A percentile compares a stretch with the other conserved stretches of the same genome.
Evolutionary conservation across 2,888 invertebrate species (phyloP).

Genomic region (Brachyopa scutellaris): DNA sequence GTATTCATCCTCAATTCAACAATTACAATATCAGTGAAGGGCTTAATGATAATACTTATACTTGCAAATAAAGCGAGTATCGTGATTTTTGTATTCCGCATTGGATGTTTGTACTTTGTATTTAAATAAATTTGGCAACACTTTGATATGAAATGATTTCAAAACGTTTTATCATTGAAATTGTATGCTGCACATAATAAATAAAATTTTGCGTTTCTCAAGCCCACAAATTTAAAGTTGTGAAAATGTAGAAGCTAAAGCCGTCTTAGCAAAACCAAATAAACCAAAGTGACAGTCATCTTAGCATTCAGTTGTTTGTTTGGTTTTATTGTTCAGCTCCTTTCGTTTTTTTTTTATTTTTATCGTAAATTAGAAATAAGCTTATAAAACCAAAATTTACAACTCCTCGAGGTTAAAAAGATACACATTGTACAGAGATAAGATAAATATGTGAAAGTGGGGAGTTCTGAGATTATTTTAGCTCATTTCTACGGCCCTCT

Average conservation of each 20-base stretch:
- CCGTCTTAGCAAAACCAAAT: background rate
- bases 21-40: too few relatives aligned
- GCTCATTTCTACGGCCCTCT: background rate
- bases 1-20: too few relatives aligned
- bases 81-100: too few relatives aligned
- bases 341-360: background rate
- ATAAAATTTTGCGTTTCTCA: too few relatives aligned
- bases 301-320: constrained; percentile 9
- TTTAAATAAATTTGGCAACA: too few relatives aligned
- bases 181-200: too few relatives aligned
- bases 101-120: too few relatives aligned
- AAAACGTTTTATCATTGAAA: too few relatives aligned
- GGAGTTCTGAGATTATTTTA: background rate
- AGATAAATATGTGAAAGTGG: constrained; percentile 24
- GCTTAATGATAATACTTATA: too few relatives aligned
- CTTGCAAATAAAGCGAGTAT: too few relatives aligned
- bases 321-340: background rate
- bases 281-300: constrained; percentile 11
- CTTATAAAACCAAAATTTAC: constrained; percentile 11
- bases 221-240: background rate
- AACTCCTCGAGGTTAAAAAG: background rate
- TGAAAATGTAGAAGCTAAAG: background rate
- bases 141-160: too few relatives aligned
- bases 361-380: constrained; percentile 24
- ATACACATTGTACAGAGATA: background rate